A percentile compares a stretch with the other conserved stretches of the same genome.
Conservation (phyloP, 2,888 invertebrate genomes). For the Ceramica pisi region DNA sequence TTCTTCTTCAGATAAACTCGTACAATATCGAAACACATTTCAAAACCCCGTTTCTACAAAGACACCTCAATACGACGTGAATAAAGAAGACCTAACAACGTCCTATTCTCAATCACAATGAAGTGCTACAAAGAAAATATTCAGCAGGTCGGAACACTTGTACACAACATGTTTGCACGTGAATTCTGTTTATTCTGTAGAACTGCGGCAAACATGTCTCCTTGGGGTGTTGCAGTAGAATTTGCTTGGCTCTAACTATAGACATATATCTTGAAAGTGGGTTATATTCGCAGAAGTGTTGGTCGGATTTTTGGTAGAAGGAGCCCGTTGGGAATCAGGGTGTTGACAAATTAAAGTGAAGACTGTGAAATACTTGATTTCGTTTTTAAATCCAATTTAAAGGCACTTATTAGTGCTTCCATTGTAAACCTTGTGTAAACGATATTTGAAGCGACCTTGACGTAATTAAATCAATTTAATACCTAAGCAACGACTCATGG, state of each 20-base stretch:
- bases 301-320: not conserved
- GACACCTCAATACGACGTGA: constrained; percentile 2
- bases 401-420: not conserved
- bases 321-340: not conserved
- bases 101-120: constrained; percentile 38
- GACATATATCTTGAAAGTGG: constrained; percentile 18
- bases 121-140: constrained; percentile 43
- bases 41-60: not conserved
- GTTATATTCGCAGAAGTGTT: not conserved
- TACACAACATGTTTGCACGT: not conserved
- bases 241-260: constrained; percentile 17
- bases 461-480: not conserved
- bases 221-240: constrained; percentile 24
- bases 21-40: not conserved
- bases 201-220: constrained; percentile 38
- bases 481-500: no score
- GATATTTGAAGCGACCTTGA: not conserved
- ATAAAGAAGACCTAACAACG: constrained; percentile 16
- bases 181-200: constrained; percentile 28
- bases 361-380: not conserved
- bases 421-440: not conserved
- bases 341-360: not conserved
- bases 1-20: not conserved
- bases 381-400: not conserved
- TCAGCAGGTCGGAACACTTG: constrained; percentile 34